phyloP scores from a whole-genome alignment of 2,113 vertebrate species.

The Eulemur rufifrons region DNA sequence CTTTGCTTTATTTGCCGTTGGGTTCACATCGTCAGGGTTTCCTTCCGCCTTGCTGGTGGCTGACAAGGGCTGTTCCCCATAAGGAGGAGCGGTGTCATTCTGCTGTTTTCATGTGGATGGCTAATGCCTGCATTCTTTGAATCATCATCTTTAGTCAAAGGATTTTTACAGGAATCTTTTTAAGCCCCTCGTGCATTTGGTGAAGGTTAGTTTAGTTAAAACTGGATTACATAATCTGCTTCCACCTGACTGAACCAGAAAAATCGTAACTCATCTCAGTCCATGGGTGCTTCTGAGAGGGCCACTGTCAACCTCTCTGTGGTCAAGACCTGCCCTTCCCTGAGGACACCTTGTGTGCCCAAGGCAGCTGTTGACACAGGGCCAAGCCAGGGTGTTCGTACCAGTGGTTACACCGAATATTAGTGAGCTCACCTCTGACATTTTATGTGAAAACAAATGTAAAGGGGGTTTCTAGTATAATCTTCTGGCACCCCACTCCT shows the following conservation, averaged over 20 bases:
- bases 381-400: not conserved
- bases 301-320: not conserved
- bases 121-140: not conserved
- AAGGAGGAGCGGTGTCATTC: rapidly evolving
- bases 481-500: not conserved
- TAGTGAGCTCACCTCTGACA: not conserved
- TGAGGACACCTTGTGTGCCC: not conserved
- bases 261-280: not conserved
- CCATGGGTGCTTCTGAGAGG: not conserved
- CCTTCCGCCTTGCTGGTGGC: not conserved
- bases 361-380: not conserved
- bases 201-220: not conserved
- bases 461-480: not conserved
- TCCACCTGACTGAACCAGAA: not conserved
- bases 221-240: not conserved
- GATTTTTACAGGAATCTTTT: not conserved
- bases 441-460: not conserved
- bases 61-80: not conserved
- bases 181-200: not conserved
- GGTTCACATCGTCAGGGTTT: not conserved
- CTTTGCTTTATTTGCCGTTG: not conserved
- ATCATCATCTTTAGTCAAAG: not conserved
- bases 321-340: not conserved
- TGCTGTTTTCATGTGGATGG: not conserved
- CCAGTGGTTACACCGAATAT: not conserved